phyloP scores from a whole-genome alignment of 2,888 invertebrate species.

The Drosophila recens region DNA sequence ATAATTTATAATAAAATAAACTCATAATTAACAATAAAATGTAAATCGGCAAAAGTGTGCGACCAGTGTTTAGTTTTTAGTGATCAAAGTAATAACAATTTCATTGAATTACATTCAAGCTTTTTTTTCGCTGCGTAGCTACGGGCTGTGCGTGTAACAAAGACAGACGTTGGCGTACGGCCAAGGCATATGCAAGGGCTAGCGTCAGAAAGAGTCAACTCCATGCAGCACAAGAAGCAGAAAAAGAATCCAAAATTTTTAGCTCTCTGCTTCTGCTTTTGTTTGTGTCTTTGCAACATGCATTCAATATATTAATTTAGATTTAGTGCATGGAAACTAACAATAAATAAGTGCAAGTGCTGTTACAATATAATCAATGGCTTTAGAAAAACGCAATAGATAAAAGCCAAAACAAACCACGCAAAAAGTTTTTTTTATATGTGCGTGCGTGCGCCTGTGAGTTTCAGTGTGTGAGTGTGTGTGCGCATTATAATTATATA shows the following conservation, averaged over 20 bases:
- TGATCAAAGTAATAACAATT: constrained; percentile 50
- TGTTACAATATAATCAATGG: constrained; percentile 5
- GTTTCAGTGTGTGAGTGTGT: constrained; percentile 38
- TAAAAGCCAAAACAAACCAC: constrained; percentile 56
- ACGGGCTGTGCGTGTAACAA: constrained; percentile 53
- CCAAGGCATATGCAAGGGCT: constrained; percentile 55
- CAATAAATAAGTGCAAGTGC: constrained; percentile 32
- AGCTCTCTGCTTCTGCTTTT: constrained; percentile 75
- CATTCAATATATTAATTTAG: constrained; percentile 70
- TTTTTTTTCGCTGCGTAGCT: constrained; percentile 71
- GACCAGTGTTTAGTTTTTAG: constrained; percentile 41
- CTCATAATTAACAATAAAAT: constrained; percentile 40
- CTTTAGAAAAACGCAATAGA: constrained; percentile 35
- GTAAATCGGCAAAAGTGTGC: constrained; percentile 40
- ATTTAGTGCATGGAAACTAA: constrained; percentile 31
- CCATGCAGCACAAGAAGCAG: constrained; percentile 57
- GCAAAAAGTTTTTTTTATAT: constrained; percentile 42
- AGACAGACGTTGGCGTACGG: constrained; percentile 62
- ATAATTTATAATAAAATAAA: constrained; percentile 37
- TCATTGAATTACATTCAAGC: constrained; percentile 63
- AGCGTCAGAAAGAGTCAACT: constrained; percentile 56
- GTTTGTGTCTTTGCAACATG: constrained; percentile 76
- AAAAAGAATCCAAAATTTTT: constrained; percentile 75
- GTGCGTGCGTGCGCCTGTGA: constrained; percentile 46
- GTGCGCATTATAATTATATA: constrained; percentile 58